Evolutionary conservation across 2,888 invertebrate genomes (phyloP), one percentile per base, ranked within the genome.

Genomic region (Camptogramma bilineatum): DNA sequence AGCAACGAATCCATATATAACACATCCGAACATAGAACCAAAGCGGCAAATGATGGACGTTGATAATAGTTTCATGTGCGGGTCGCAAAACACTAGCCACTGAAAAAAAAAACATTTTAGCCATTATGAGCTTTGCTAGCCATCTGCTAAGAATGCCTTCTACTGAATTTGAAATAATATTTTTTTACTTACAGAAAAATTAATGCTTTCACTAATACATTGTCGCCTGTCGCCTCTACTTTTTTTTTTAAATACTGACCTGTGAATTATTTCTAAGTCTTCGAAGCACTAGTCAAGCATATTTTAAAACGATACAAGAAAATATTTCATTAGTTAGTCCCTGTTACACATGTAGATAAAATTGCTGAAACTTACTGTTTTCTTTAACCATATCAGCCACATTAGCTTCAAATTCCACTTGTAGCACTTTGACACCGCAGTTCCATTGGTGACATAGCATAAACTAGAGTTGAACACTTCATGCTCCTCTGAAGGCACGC

Each of bases 51-150:
- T 84, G 46, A 91, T 84, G 31, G 90, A 80, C 4, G 85, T 85
- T 3, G 88, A 86, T 13, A 90, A 68, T 39, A 87, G 66, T 70
- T 85, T 85, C 60, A 82, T 68, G 42, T 84, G 80, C 39, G 84
- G 77, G 44, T 88, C 88, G 68, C 92, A 92, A 69, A 85, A 88
- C 44, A 90, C 78, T 16, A 85, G 72, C 90, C 91, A 91, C 92
- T 92, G 82, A 50, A 63, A 62, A 64, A n/a, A n/a, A n/a, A n/a
- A n/a, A n/a, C n/a, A n/a, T n/a, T n/a, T n/a, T n/a, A n/a, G n/a
- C n/a, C n/a, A n/a, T n/a, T n/a, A n/a, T n/a, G n/a, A n/a, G n/a
- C n/a, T n/a, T n/a, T n/a, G n/a, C n/a, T n/a, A n/a, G n/a, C n/a
- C n/a, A n/a, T n/a, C n/a, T n/a, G n/a, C n/a, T n/a, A n/a, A n/a